A percentile compares a stretch with the other conserved stretches of the same genome.
Conservation (phyloP, 2,888 invertebrate species). For the Philereme transversata region DNA sequence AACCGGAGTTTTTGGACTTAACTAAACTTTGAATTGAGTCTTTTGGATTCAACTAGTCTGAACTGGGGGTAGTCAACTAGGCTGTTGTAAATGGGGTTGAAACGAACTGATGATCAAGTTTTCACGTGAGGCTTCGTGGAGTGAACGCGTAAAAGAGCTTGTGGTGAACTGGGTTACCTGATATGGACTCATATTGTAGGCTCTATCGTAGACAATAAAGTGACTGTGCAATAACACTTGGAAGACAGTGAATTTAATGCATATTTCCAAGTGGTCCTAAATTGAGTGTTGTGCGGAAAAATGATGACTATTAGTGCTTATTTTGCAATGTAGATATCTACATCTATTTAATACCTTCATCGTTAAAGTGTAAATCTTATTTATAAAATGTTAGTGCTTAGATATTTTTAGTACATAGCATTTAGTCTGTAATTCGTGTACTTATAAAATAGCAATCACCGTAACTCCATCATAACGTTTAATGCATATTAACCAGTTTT, state of each 20-base stretch:
- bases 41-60: not conserved
- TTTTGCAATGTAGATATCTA: slow-evolving; percentile 12
- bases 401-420: slow-evolving; percentile 16
- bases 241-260: not conserved
- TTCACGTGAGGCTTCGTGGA: no score
- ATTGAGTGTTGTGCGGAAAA: slow-evolving; percentile 9
- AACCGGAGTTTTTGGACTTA: not conserved
- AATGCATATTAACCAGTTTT: not conserved
- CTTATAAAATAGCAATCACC: slow-evolving; percentile 12
- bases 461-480: not conserved
- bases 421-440: slow-evolving; percentile 19
- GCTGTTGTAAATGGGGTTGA: not conserved
- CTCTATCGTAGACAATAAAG: not conserved
- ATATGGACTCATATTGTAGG: not conserved
- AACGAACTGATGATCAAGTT: no score
- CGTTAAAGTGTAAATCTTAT: slow-evolving; percentile 33
- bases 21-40: not conserved
- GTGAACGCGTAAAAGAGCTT: not conserved
- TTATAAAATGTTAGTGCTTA: slow-evolving; percentile 26
- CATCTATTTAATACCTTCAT: slow-evolving; percentile 15
- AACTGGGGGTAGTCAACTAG: slow-evolving; percentile 1
- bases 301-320: slow-evolving; percentile 13
- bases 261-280: slow-evolving; percentile 7
- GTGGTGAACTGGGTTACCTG: not conserved
- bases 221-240: slow-evolving; percentile 25